Percentiles rank a stretch among this genome's conserved stretches.
Evolutionary conservation across 1,140 invertebrate genomes (phyloP).

Genomic region (Zeugodacus cucurbitae): DNA sequence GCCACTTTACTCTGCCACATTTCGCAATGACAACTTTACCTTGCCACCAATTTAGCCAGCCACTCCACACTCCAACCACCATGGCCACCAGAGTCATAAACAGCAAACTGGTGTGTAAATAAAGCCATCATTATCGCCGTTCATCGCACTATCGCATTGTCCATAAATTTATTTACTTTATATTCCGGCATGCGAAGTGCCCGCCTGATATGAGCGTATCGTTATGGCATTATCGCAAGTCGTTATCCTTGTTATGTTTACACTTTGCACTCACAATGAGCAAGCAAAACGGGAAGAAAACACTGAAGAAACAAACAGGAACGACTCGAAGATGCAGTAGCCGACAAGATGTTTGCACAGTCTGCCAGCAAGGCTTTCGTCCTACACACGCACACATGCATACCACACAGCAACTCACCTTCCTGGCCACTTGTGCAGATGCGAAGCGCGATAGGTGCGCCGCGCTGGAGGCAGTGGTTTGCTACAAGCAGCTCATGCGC

Average conservation of each 20-base stretch:
- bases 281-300: not conserved
- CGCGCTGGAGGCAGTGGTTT: not conserved
- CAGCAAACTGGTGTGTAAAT: conserved; percentile 29
- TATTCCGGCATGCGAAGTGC: conserved; percentile 7
- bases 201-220: not conserved
- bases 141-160: conserved; percentile 22
- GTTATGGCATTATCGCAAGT: conserved; percentile 17
- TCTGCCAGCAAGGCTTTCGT: not conserved
- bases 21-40: not conserved
- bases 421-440: not conserved
- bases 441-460: not conserved
- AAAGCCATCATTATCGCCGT: conserved; percentile 30
- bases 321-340: not conserved
- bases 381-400: no score
- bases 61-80: not conserved
- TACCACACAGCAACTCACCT: not conserved
- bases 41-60: not conserved
- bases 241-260: conserved; percentile 32
- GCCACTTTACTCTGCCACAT: not conserved
- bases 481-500: not conserved
- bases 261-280: not conserved
- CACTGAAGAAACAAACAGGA: not conserved
- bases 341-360: not conserved
- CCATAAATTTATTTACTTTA: conserved; percentile 37
- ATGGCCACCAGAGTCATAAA: not conserved